Conservation (phyloP, 2,113 vertebrate species). For the Rhea pennata region DNA sequence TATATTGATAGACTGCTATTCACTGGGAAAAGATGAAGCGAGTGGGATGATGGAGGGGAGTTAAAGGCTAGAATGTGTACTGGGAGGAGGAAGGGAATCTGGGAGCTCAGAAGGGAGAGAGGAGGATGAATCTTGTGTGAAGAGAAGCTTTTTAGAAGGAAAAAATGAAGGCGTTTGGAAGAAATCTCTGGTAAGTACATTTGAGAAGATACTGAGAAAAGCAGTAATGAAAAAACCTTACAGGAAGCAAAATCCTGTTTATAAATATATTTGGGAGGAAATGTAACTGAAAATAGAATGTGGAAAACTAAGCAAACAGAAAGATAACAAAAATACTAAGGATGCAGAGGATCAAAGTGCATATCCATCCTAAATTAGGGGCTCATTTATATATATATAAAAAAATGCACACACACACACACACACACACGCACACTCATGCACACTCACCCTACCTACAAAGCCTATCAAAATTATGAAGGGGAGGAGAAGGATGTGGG, state of each 20-base stretch:
- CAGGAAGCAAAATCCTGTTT: neutral
- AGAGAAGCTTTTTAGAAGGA: neutral
- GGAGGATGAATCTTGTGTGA: neutral
- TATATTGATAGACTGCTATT: neutral
- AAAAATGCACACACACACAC: no score
- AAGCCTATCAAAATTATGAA: neutral
- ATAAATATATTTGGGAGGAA: neutral
- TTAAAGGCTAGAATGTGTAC: neutral
- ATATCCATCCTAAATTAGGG: neutral
- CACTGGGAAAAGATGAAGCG: neutral
- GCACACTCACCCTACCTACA: no score
- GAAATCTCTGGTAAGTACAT: neutral
- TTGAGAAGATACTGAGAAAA: neutral
- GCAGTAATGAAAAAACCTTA: neutral
- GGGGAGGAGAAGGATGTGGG: neutral
- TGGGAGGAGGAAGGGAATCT: neutral
- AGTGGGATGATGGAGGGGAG: neutral
- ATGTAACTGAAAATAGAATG: neutral
- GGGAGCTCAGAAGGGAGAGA: neutral
- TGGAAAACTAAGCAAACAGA: neutral
- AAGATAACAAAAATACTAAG: neutral
- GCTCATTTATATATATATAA: neutral
- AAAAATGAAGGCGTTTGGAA: neutral
- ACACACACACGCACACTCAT: no score
- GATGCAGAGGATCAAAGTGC: neutral